Percentiles rank a stretch among this genome's conserved stretches.
These are phyloP conservation scores for Poeciliopsis prolifica DNA, from an alignment of 2,113 vertebrate genomes.

Conservation along the genomic window DNA sequence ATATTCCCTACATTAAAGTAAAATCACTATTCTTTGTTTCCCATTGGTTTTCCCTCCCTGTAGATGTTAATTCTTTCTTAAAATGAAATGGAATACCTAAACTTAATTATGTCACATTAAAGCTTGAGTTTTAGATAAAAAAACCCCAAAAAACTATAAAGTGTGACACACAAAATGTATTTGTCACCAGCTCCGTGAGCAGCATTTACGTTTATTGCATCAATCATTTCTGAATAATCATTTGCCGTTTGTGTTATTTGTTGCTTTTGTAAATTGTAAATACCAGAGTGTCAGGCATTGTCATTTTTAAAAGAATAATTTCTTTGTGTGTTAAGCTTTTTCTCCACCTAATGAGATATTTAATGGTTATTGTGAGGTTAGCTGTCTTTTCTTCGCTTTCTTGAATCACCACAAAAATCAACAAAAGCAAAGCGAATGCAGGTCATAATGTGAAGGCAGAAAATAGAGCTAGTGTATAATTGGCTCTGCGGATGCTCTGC, in stretches of 20 bases:
- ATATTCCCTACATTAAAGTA: too few relatives aligned
- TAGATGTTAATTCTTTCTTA: not conserved
- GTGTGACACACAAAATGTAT: not conserved
- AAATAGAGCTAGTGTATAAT: constrained; percentile 35
- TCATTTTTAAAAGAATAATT: constrained; percentile 21
- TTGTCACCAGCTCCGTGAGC: not conserved
- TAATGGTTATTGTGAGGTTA: constrained; percentile 38
- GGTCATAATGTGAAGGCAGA: constrained; percentile 31
- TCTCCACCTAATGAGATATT: constrained; percentile 20
- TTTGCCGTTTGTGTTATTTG: not conserved
- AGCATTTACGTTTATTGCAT: not conserved
- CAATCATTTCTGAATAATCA: not conserved
- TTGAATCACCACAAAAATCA: constrained; percentile 47
- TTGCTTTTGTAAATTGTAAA: constrained; percentile 14
- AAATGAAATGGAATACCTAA: not conserved
- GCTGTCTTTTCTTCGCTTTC: constrained; percentile 4
- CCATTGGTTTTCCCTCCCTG: too few relatives aligned
- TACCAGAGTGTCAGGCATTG: not conserved
- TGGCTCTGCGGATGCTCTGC: constrained; percentile 27
- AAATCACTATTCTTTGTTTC: too few relatives aligned
- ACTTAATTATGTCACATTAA: not conserved
- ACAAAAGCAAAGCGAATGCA: constrained; percentile 9
- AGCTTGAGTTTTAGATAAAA: not conserved
- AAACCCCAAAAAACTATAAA: not conserved
- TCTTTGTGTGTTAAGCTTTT: constrained; percentile 6